Base-by-base conservation (phyloP, 2,113 vertebrate genomes). In the Deroptyus accipitrinus region DNA sequence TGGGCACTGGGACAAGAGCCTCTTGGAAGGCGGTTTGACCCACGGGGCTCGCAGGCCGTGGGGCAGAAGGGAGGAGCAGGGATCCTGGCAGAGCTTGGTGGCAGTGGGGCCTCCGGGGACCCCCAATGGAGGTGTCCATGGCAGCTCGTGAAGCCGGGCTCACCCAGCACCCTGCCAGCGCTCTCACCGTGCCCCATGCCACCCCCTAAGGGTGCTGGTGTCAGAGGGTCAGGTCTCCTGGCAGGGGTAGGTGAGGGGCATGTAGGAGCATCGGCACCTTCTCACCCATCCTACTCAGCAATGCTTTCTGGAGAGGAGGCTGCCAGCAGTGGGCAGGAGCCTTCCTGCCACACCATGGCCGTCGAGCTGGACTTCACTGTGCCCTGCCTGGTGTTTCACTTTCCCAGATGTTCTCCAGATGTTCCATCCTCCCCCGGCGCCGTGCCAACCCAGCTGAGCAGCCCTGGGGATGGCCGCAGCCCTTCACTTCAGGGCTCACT, bases 1-100 rank as follows among this genome's bases (percentile, higher is more conserved):
- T 31, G 31, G 13, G 7, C 0, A 1, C 25, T 7, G 35, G 22
- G 24, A 15, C 0, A 4, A 55, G 48, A 1, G 3, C 12, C 15
- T 52, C 1, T 6, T 16, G 10, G 33, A 13, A 69, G 54, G 64
- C 0, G 0, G 24, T 30, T 82, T 30, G 18, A 22, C 33, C 27
- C 64, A 22, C 20, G 7, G 51, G 31, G 16, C 69, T 48, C 5
- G 1, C 63, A 64, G 49, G 28, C 31, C 4, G 1, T 54, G 46
- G 55, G 33, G 41, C 37, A 61, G 42, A 44, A 33, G 1, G 15
- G 28, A 33, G 14, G 11, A 18, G 31, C 3, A 5, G 68, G 55
- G 11, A 18, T 83, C 52, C 62, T 4, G 27, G 17, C 49, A 30
- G 33, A 55, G 42, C 42, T 42, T 2, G 4, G 61, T 6, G 39